Base-by-base conservation (phyloP, 53 echinoderm and acorn worm species). In the Crossaster papposus region DNA sequence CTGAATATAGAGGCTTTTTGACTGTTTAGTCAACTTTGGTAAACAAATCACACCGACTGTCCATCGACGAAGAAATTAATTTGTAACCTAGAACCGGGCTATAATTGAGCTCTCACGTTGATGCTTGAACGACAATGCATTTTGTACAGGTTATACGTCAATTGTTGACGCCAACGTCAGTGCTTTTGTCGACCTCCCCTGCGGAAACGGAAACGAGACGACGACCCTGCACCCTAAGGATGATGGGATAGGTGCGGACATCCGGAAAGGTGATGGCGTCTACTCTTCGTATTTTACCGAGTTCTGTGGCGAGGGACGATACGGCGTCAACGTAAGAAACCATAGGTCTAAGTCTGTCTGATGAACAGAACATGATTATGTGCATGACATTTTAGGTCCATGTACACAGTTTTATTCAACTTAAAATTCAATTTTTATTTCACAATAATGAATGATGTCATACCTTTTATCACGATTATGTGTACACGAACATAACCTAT, bases 201-300 rank as follows among this genome's bases (percentile, higher is more conserved):
- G 89, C 36, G 65, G 51, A 12, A 70, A 73, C n/a, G 54, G 54
- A 4, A 86, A 86, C 14, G 53, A 85, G 0, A 82, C 82, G 11
- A 93, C 92, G 6, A 75, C 75, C 32, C 79, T 95, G 24, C 2
- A 77, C 6, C 93, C 94, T 2, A 85, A 36, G 26, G 97, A 97
- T 82, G 88, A 94, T 53, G 97, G 97, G 31, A 90, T 93, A 31
- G 97, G 97, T 32, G 94, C 97, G 52, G 97, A 97, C 70, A 78
- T 95, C 51, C 93, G 75, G 29, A 88, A 72, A 72, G 89, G 89
- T 36, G 97, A 97, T 33, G 97, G 97, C 28, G 92, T 97, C 52
- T 97, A 97, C 74, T 95, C 97, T 0, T 88, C 93, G 4, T 97
- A 94, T 51, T 97, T 97, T 54, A 95, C 95, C 17, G 86, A 88